Conservation (phyloP, 2,113 vertebrate species). For the Triplophysa tibetana region DNA sequence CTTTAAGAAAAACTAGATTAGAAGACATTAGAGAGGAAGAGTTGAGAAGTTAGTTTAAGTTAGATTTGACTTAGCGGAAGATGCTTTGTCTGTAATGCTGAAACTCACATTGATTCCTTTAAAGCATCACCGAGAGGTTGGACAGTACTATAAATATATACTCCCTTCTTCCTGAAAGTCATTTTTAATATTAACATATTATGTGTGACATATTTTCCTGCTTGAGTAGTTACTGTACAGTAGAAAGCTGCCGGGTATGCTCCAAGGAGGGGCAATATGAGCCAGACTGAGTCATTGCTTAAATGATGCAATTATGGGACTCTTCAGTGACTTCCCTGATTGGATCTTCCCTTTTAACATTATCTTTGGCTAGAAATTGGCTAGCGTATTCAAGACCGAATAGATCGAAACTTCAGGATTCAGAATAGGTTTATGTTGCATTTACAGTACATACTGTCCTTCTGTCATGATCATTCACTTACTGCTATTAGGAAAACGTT, state of each 20-base stretch:
- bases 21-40: background rate
- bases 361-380: background rate
- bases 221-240: constrained; percentile 68
- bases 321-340: constrained; percentile 69
- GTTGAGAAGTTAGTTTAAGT: background rate
- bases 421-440: background rate
- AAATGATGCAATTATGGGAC: constrained; percentile 74
- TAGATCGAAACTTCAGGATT: background rate
- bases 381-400: background rate
- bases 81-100: too few species aligned
- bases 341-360: constrained; percentile 52
- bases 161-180: constrained; percentile 47
- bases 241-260: constrained; percentile 66
- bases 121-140: too few species aligned
- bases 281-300: constrained; percentile 71
- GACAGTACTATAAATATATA: background rate
- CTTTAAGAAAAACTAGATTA: background rate
- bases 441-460: too few species aligned
- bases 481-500: too few species aligned
- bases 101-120: too few species aligned
- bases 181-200: constrained; percentile 72
- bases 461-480: too few species aligned
- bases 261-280: constrained; percentile 60
- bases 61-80: background rate
- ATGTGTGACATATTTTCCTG: constrained; percentile 71